Evolutionary conservation across 1,140 invertebrate genomes (phyloP).

Genomic region (Philotrypesis tridentata): DNA sequence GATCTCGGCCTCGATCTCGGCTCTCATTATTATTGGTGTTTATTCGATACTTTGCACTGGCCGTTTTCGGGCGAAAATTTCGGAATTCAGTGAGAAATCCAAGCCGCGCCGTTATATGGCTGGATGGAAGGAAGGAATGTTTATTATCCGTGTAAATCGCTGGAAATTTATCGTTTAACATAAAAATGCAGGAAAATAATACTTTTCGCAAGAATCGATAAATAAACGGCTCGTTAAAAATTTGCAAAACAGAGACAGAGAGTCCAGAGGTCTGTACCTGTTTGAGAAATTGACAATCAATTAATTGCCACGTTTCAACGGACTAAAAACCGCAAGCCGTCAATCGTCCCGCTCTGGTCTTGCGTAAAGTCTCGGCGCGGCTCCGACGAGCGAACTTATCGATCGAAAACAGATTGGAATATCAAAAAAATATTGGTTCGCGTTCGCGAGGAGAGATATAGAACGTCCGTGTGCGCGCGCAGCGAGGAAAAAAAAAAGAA

Average conservation of each 20-base stretch:
- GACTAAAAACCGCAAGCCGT: background rate
- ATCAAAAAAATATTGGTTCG: background rate
- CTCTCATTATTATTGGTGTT: background rate
- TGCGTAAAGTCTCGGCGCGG: background rate
- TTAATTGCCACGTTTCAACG: background rate
- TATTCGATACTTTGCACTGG: background rate
- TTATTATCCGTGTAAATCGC: background rate
- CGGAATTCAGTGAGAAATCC: background rate
- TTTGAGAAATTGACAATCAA: background rate
- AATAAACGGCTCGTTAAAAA: too few species aligned
- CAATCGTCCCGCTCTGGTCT: background rate
- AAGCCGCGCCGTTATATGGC: background rate
- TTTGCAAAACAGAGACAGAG: too few species aligned
- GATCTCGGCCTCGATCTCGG: background rate
- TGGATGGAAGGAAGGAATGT: background rate
- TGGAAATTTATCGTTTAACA: too few species aligned
- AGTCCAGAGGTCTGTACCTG: too few species aligned
- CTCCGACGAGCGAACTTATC: background rate
- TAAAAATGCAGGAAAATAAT: too few species aligned
- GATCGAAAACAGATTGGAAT: background rate
- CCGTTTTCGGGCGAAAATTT: background rate
- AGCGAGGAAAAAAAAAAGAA: background rate
- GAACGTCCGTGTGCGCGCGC: too few species aligned
- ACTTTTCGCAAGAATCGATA: too few species aligned
- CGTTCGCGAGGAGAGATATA: too few species aligned